Evolutionary conservation across 2,113 vertebrate species (phyloP), one percentile per base, ranked within the genome.

Genomic region (Eulemur macaco): DNA sequence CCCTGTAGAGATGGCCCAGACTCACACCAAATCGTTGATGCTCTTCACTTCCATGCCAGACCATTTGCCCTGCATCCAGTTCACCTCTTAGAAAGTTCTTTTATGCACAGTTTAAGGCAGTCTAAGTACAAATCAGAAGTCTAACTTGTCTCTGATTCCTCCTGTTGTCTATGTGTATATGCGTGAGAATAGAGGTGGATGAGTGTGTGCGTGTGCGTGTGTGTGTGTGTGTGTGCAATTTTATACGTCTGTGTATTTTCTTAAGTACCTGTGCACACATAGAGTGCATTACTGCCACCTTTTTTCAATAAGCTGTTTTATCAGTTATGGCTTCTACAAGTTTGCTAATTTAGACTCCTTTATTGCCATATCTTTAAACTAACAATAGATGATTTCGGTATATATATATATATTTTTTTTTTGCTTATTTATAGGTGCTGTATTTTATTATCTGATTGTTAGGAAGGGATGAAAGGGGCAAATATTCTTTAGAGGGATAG

Each of bases 391-490:
- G 98, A 99, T 99, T 98, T 99, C 98, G 98, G 98, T 99, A 99
- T 99, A 99, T 99, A 99, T 99, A 99, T 99, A 99, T 99, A 98
- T 98, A 98, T 99, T 99, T 99, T 99, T 98, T 99, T 99, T 99
- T 99, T 99, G 99, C 99, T 99, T 99, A 99, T 99, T 99, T 99
- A 99, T 99, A 99, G 99, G 99, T 99, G 99, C 99, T 99, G 99
- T 99, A 99, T 99, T 99, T 99, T 99, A 99, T 99, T 99, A 99
- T 99, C 99, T 99, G 99, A 99, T 99, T 99, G 99, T 99, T 99
- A 99, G 99, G 99, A 99, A 99, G 99, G 99, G 99, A 99, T 99
- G 99, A 99, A 99, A 99, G 99, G 99, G 99, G 99, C 99, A 99
- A 99, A 99, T 99, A 99, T 99, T 99, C 99, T 99, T 99, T 99